Percentiles rank a stretch among this genome's conserved stretches.
phyloP scores from a whole-genome alignment of 1,140 invertebrate genomes.

The Drosophila takahashii region DNA sequence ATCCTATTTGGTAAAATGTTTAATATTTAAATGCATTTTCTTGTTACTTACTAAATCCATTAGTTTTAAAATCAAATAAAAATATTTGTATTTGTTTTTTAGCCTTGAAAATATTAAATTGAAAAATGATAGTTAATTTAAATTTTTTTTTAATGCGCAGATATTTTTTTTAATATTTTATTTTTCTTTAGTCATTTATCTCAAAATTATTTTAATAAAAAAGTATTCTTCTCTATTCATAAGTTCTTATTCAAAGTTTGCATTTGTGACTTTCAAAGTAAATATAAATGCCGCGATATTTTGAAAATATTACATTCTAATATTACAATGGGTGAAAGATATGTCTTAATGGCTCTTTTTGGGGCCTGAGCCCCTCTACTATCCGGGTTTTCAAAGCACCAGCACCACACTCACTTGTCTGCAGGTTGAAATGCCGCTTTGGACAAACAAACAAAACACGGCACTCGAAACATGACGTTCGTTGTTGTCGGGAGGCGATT shows the following conservation, averaged over 20 bases:
- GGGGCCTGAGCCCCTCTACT: background rate
- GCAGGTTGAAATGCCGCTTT: slow-evolving; percentile 35
- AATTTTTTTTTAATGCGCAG: no score
- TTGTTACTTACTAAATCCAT: no score
- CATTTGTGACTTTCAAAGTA: background rate
- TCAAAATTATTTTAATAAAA: no score
- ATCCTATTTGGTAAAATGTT: no score
- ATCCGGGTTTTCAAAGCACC: slow-evolving; percentile 17
- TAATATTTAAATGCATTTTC: no score
- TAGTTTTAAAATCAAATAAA: no score
- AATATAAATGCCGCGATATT: background rate
- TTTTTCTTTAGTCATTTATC: no score
- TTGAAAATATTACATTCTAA: slow-evolving; percentile 7
- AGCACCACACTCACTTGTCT: slow-evolving; percentile 19
- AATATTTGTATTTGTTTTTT: no score
- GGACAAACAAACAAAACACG: slow-evolving; percentile 24
- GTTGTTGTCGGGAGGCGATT: slow-evolving; percentile 47
- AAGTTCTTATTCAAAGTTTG: background rate
- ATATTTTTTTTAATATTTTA: no score
- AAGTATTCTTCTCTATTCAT: no score
- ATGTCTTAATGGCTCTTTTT: background rate
- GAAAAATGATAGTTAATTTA: no score
- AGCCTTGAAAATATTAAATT: no score
- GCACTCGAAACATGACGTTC: slow-evolving; percentile 44
- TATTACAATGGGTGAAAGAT: background rate